Evolutionary conservation across 2,888 invertebrate species (phyloP), one percentile per base, ranked within the genome.

Genomic region (Caenorhabditis japonica): DNA sequence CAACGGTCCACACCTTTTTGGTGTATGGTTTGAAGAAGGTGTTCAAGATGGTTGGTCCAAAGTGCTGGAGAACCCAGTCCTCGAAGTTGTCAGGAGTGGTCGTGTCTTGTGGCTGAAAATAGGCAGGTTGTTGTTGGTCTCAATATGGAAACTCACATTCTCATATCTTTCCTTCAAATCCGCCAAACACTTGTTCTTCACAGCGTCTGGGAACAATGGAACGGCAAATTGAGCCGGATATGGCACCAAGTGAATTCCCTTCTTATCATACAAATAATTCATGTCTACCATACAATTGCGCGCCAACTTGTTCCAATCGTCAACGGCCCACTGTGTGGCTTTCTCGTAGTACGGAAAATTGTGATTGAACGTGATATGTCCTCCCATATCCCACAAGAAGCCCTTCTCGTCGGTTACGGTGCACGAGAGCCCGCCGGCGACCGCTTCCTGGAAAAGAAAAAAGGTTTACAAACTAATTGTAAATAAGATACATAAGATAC

Each of bases 351-450:
- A 86, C 19, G 86, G 86, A 44, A 76, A 84, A 75, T 86, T 86
- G 69, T 86, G 86, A 41, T 83, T 81, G 79, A 87, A 87, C 30
- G 86, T 87, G 73, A 87, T 86, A 55, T 87, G 87, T 17, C 86
- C 85, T 23, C 87, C 87, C 85, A 87, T 87, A 47, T 87, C 87
- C 87, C 87, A 87, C 23, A 87, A 79, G 76, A 87, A 87, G 10
- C 87, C 87, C 44, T 85, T 81, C 12, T 81, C 80, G 68, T 87
- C 87, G 23, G 62, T 75, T 10, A 87, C 83, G 17, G 86, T 84
- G 58, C 84, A 81, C 12, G 87, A 85, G 4, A 87, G 76, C 19
- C 87, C 87, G 17, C 87, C 87, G 34, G 85, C 79, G n/a, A 61
- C 56, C 21, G 74, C 23, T 68, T 81, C 79, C 81, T 81, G 43